These are phyloP conservation scores for Aeoliscus strigatus DNA, from an alignment of 2,797 vertebrate genomes.

Conservation along the genomic window DNA sequence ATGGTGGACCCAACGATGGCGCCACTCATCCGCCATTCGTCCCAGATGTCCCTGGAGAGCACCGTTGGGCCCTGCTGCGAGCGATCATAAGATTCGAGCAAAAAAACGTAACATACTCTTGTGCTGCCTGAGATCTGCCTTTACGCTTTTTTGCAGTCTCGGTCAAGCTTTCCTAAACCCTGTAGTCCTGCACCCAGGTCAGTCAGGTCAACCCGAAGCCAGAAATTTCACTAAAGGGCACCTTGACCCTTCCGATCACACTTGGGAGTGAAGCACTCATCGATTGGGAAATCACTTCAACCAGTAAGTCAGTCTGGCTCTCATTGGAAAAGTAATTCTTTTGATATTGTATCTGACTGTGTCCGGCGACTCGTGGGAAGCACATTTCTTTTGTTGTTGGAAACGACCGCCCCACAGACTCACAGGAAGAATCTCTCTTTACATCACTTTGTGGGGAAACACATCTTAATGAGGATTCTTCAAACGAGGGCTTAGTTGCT, in stretches of 20 bases:
- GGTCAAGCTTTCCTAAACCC: constrained; percentile 17
- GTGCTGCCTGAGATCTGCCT: background rate
- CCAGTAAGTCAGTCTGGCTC: constrained; percentile 10
- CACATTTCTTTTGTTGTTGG: constrained; percentile 36
- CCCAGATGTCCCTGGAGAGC: constrained; percentile 97
- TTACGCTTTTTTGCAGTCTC: constrained; percentile 16
- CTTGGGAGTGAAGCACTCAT: constrained; percentile 9
- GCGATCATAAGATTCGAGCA: constrained; percentile 80
- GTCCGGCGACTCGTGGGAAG: constrained; percentile 31
- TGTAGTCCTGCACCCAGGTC: constrained; percentile 12
- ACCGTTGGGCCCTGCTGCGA: constrained; percentile 94
- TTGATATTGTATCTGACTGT: constrained; percentile 35
- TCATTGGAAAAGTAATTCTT: constrained; percentile 33
- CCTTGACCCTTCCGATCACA: constrained; percentile 10
- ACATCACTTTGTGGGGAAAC: constrained; percentile 34
- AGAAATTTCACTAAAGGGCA: constrained; percentile 16
- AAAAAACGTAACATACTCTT: constrained; percentile 5
- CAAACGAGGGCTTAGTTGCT: constrained; percentile 36
- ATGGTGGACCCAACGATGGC: constrained; percentile 96
- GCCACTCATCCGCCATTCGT: constrained; percentile 95
- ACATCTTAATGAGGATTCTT: constrained; percentile 46
- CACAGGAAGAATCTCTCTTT: constrained; percentile 23
- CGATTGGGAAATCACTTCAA: constrained; percentile 14
- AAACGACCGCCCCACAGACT: constrained; percentile 21
- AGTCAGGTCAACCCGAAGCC: no score